These are phyloP conservation scores for Anneissia japonica DNA, from an alignment of 35 echinoderm and acorn worm genomes.

Conservation along the genomic window DNA sequence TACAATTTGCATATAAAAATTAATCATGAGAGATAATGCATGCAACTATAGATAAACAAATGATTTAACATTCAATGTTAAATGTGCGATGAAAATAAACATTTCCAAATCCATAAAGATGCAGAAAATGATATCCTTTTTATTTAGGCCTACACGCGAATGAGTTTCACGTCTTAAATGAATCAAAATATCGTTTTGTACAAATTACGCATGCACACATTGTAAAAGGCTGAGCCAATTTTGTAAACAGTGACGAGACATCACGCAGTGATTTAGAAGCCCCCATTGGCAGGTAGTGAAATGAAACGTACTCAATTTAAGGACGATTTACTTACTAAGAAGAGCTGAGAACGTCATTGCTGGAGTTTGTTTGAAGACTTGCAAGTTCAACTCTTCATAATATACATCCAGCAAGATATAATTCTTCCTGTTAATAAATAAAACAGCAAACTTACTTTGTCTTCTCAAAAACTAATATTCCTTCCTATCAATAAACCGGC, in stretches of 20 bases:
- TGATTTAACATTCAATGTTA: too few species aligned
- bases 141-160: too few species aligned
- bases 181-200: too few species aligned
- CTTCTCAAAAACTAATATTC: not conserved
- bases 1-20: constrained; percentile 19
- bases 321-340: constrained; percentile 39
- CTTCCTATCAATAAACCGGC: too few species aligned
- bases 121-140: too few species aligned
- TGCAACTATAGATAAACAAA: not conserved
- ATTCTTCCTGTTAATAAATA: constrained; percentile 30
- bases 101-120: too few species aligned
- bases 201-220: too few species aligned
- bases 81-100: too few species aligned
- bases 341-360: constrained; percentile 40
- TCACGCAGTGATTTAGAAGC: too few species aligned
- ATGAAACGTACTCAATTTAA: not conserved
- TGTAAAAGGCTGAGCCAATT: not conserved
- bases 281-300: too few species aligned
- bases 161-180: too few species aligned
- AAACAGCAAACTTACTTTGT: not conserved
- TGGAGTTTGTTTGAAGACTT: constrained; percentile 24
- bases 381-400: constrained; percentile 42
- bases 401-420: constrained; percentile 30
- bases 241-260: not conserved
- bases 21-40: constrained; percentile 30